Conservation (phyloP, 1,140 invertebrate species). For the Ostrea edulis region DNA sequence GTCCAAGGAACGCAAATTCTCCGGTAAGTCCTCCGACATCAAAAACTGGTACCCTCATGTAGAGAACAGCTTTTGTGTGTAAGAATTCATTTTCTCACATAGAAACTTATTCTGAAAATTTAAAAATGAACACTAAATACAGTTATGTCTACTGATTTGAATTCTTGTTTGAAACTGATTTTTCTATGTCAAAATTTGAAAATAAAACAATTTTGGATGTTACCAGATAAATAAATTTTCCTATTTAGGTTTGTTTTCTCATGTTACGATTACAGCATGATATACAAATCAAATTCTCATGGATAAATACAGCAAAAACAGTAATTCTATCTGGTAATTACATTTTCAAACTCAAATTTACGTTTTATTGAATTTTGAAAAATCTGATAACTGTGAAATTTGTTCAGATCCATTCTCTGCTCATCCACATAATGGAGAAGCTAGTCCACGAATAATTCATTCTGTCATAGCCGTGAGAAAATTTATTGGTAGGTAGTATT, state of each 20-base stretch:
- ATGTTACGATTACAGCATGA: no score
- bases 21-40: conserved; percentile 84
- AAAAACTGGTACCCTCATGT: background rate
- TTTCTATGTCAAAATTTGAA: no score
- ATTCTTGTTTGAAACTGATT: no score
- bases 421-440: conserved; percentile 29
- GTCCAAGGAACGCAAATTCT: conserved; percentile 88
- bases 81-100: no score
- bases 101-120: no score
- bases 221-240: no score
- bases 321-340: background rate
- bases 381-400: background rate
- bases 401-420: conserved; percentile 29
- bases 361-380: background rate
- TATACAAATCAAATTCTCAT: background rate
- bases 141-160: no score
- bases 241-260: no score
- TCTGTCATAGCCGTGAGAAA: background rate
- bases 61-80: no score
- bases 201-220: no score
- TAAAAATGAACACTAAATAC: no score
- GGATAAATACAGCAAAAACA: background rate
- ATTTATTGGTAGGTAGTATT: conserved; percentile 21
- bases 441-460: background rate
- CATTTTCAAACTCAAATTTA: background rate